Percentiles rank a stretch among this genome's conserved stretches.
Evolutionary conservation across 2,113 vertebrate species (phyloP).

Genomic region (Phylloscopus trochiloides): DNA sequence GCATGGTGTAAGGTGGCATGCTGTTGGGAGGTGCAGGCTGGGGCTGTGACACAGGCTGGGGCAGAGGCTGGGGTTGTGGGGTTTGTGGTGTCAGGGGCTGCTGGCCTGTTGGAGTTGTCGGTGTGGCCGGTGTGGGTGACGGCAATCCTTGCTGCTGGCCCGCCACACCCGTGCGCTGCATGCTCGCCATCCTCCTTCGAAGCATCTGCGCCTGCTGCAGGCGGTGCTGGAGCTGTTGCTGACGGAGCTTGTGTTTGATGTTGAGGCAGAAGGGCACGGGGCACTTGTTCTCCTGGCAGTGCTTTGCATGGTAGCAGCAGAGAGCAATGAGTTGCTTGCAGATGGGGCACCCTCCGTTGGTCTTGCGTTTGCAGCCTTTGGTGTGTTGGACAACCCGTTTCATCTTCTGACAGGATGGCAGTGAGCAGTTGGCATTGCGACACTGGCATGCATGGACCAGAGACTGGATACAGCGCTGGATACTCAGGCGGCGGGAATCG

Average conservation of each 20-base stretch:
- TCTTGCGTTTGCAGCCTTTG: constrained; percentile 96
- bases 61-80: constrained; percentile 80
- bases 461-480: constrained; percentile 97
- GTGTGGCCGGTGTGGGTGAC: constrained; percentile 88
- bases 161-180: constrained; percentile 88
- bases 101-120: constrained; percentile 85
- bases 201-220: constrained; percentile 98
- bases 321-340: constrained; percentile 98
- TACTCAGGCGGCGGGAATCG: constrained; percentile 93
- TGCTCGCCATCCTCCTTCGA: constrained; percentile 92
- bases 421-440: constrained; percentile 95
- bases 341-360: constrained; percentile 95
- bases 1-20: constrained; percentile 74
- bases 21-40: constrained; percentile 77
- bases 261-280: constrained; percentile 98
- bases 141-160: constrained; percentile 85
- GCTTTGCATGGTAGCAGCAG: constrained; percentile 98
- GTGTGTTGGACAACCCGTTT: constrained; percentile 97
- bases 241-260: constrained; percentile 96
- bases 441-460: constrained; percentile 97
- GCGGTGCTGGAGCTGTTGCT: constrained; percentile 95
- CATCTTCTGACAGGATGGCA: constrained; percentile 99
- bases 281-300: constrained; percentile 99
- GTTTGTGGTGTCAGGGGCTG: constrained; percentile 91
- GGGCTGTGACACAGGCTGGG: constrained; percentile 70